These are phyloP conservation scores for Macrobrachium nipponense DNA, from an alignment of 1,140 invertebrate species.

Conservation along the genomic window DNA sequence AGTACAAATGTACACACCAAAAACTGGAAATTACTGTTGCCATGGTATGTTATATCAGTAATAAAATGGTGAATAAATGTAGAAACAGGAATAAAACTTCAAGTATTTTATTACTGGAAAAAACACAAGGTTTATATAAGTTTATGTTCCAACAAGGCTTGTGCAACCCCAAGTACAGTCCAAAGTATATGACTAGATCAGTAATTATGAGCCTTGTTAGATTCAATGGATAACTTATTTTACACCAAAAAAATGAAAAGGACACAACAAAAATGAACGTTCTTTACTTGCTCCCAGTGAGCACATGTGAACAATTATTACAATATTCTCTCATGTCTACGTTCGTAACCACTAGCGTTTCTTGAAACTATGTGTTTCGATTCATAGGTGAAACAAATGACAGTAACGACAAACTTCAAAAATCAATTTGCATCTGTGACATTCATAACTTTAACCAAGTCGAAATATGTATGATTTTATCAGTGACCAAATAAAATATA, in stretches of 20 bases:
- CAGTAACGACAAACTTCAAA: no score
- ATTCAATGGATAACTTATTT: constrained; percentile 14
- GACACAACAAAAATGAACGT: background rate
- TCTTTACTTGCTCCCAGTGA: background rate
- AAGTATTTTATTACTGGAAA: constrained; percentile 60
- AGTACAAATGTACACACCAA: background rate
- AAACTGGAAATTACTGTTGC: background rate
- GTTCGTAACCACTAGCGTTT: no score
- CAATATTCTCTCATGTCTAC: no score
- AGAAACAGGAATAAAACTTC: constrained; percentile 34
- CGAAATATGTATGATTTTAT: no score
- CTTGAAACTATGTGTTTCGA: no score
- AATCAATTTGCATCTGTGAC: no score
- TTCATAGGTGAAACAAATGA: no score
- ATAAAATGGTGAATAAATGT: constrained; percentile 5
- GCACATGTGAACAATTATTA: no score
- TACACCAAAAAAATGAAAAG: background rate
- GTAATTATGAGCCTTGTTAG: constrained; percentile 31
- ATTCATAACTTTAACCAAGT: no score
- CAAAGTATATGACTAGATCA: constrained; percentile 31
- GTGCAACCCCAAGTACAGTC: constrained; percentile 43
- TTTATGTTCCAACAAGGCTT: constrained; percentile 57
- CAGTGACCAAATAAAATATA: no score
- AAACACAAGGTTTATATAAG: constrained; percentile 58
- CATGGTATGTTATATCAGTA: constrained; percentile 11